Evolutionary conservation across 2,888 invertebrate genomes (phyloP), one percentile per base, ranked within the genome.

Genomic region (Agrotis puta): DNA sequence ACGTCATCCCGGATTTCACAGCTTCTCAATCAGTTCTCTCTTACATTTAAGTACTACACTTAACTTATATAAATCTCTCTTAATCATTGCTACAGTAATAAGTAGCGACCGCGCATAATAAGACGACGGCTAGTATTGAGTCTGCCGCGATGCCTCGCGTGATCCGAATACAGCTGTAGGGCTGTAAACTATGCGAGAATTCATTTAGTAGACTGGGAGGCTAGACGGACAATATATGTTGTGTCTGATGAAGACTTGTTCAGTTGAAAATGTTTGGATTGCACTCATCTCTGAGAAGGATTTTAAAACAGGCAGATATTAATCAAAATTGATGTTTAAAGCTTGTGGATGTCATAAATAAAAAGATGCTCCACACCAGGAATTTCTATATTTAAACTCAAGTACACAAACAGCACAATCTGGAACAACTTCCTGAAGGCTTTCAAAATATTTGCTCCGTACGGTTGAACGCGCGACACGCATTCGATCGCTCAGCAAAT

Each of bases 101-200:
- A 62, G 75, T 81, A 71, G 65, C 61, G 69, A 56, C 64, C 66
- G 64, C 70, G 74, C 79, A 77, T 86, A 86, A 84, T 82, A 77
- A 83, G 81, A 80, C 68, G 79, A 56, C 11, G 79, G 74, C 78
- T 74, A 76, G 70, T 79, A 82, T 83, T 74, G 83, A 80, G 84
- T 74, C 76, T 73, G 58, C 64, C 64, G 73, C 75, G 54, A 45
- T 57, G 24, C 53, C 20, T 54, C 70, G 74, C 83, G 83, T 85
- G 84, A 83, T 71, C 56, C 18, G 82, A 85, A 86, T 86, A 79
- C 45, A 66, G 27, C 2, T 24, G 43, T 24, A 82, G 64, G 66
- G 86, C 67, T 20, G 57, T 51, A 48, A 64, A 27, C 51, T 69
- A 74, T 59, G 65, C 48, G 7, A 71, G 39, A 58, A 22, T 61